phyloP scores from a whole-genome alignment of 2,888 invertebrate species.

The Troides aeacus region DNA sequence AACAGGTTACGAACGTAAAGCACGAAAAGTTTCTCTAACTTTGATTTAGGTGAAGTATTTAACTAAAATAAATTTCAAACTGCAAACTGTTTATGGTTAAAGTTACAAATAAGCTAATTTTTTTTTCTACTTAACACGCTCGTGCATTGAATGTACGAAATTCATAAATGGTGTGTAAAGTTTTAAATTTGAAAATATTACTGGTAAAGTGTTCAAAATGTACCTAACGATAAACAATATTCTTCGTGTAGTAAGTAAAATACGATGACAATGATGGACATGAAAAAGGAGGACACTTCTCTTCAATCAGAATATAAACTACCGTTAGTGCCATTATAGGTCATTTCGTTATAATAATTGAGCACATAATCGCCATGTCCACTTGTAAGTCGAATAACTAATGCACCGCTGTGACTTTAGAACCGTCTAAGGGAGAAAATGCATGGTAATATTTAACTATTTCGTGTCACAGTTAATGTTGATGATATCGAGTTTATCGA shows the following conservation, averaged over 20 bases:
- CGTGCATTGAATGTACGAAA: not conserved
- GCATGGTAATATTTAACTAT: not conserved
- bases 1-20: not conserved
- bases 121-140: not conserved
- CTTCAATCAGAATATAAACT: not conserved
- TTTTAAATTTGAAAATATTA: not conserved
- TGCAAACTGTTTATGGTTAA: not conserved
- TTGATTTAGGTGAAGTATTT: not conserved
- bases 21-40: conserved; percentile 3
- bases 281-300: not conserved
- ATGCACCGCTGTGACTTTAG: not conserved
- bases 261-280: conserved; percentile 9
- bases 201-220: no score
- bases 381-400: conserved; percentile 26
- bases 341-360: conserved; percentile 42
- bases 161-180: not conserved
- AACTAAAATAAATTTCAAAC: not conserved
- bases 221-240: no score
- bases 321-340: conserved; percentile 34
- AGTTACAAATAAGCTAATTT: not conserved
- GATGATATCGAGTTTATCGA: not conserved
- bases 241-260: not conserved
- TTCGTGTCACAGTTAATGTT: not conserved
- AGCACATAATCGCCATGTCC: conserved; percentile 30
- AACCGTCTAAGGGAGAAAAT: not conserved